Percentiles rank a stretch among this genome's conserved stretches.
Conservation (phyloP, 2,113 vertebrate genomes). For the Semnornis frantzii region DNA sequence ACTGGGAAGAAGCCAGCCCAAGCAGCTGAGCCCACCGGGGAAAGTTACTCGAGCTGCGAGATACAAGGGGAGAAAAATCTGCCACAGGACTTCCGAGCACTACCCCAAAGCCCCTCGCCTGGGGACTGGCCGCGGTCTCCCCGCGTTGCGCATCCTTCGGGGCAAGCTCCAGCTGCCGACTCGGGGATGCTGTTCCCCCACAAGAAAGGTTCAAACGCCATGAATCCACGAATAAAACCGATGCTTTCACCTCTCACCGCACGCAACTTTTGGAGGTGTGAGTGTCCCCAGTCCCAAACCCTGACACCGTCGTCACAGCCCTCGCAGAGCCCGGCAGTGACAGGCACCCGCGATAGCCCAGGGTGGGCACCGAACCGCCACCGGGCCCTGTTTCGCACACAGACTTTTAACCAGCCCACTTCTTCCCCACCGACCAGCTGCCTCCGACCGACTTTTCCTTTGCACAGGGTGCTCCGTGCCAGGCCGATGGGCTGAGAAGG, state of each 20-base stretch:
- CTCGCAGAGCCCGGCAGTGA: background rate
- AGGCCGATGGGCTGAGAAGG: background rate
- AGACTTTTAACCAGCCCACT: background rate
- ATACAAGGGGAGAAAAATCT: background rate
- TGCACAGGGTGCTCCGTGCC: background rate
- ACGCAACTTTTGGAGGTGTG: background rate
- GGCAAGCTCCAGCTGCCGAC: background rate
- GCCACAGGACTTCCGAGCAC: background rate
- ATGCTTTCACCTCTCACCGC: background rate
- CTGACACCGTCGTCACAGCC: background rate
- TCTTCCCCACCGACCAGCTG: background rate
- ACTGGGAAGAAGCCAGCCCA: constrained; percentile 48
- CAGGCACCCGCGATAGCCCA: background rate
- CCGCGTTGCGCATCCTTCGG: background rate
- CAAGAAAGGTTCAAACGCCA: rapidly evolving
- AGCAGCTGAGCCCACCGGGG: background rate
- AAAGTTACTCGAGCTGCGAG: constrained; percentile 39
- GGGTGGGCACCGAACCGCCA: too few relatives aligned
- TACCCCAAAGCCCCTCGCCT: background rate
- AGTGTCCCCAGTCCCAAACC: background rate
- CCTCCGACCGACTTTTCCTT: background rate
- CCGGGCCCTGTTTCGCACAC: too few relatives aligned
- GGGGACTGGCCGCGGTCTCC: background rate
- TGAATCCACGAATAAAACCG: background rate
- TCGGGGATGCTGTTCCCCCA: background rate